Evolutionary conservation across 1,140 invertebrate genomes (phyloP).

Genomic region (Phthorimaea operculella): DNA sequence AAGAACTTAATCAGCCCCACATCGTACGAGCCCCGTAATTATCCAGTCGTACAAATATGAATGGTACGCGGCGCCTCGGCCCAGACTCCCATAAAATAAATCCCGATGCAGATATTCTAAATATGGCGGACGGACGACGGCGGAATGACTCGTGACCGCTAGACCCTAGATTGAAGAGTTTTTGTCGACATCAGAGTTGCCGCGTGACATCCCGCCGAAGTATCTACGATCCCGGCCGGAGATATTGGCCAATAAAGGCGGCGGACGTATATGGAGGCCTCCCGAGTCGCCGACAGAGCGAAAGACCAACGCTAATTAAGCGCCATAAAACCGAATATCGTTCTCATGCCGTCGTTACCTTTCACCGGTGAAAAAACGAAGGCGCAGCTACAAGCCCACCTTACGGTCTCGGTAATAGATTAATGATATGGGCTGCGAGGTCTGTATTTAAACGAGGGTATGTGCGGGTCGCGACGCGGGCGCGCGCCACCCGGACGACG

Average conservation of each 20-base stretch:
- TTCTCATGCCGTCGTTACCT: constrained; percentile 42
- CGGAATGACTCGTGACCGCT: background rate
- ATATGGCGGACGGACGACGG: constrained; percentile 6
- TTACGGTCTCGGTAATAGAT: constrained; percentile 53
- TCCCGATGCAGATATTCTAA: constrained; percentile 12
- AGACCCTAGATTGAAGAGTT: constrained; percentile 19
- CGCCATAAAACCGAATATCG: constrained; percentile 58
- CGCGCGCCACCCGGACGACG: constrained; percentile 44
- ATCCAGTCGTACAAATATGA: constrained; percentile 56
- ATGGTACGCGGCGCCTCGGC: constrained; percentile 25
- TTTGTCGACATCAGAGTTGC: constrained; percentile 24
- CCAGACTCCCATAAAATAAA: constrained; percentile 14
- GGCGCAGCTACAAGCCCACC: constrained; percentile 41
- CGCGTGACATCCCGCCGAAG: constrained; percentile 32
- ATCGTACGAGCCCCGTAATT: constrained; percentile 42
- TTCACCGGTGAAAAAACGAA: constrained; percentile 49
- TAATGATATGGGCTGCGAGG: constrained; percentile 60
- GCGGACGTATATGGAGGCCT: constrained; percentile 34
- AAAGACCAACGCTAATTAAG: constrained; percentile 60
- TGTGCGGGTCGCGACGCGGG: constrained; percentile 25
- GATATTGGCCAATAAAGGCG: constrained; percentile 40
- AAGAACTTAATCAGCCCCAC: constrained; percentile 52
- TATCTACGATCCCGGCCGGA: constrained; percentile 29
- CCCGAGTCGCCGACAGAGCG: constrained; percentile 37
- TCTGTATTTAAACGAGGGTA: constrained; percentile 43